A percentile compares a stretch with the other conserved stretches of the same genome.
Conservation (phyloP, 1,140 invertebrate genomes). For the Cotesia typhae region DNA sequence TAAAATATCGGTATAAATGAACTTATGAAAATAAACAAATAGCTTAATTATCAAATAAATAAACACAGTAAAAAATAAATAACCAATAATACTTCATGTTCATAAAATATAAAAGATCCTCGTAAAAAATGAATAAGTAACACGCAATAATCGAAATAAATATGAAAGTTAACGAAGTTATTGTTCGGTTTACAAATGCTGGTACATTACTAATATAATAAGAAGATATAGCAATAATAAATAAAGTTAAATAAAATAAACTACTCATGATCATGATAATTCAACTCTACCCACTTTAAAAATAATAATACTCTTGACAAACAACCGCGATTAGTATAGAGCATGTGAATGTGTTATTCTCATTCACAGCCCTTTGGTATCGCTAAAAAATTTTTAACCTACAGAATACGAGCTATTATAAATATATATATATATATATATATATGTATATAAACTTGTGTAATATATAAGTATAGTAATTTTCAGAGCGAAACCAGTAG, state of each 20-base stretch:
- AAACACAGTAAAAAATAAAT: too few species aligned
- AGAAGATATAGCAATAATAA: neutral
- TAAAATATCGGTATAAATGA: too few species aligned
- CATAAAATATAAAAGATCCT: neutral
- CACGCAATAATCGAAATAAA: neutral
- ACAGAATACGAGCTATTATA: too few species aligned
- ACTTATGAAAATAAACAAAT: too few species aligned
- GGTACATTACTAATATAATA: too few species aligned
- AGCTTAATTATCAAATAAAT: too few species aligned
- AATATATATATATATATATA: too few species aligned
- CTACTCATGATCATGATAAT: neutral
- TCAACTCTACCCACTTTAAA: constrained; percentile 1
- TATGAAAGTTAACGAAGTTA: constrained; percentile 17
- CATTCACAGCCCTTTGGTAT: too few species aligned
- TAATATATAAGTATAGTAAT: constrained; percentile 1
- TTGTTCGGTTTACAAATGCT: neutral
- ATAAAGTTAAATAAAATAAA: neutral
- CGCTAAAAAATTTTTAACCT: too few species aligned
- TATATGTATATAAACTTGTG: too few species aligned
- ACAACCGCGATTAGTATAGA: neutral
- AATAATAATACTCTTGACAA: constrained; percentile 13
- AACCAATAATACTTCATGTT: neutral
- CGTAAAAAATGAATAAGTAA: neutral
- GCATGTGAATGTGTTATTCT: too few species aligned
- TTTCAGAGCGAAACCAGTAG: constrained; percentile 7